Base-by-base conservation (phyloP, 2,113 vertebrate genomes). In the Rhynchopsitta pachyrhyncha region DNA sequence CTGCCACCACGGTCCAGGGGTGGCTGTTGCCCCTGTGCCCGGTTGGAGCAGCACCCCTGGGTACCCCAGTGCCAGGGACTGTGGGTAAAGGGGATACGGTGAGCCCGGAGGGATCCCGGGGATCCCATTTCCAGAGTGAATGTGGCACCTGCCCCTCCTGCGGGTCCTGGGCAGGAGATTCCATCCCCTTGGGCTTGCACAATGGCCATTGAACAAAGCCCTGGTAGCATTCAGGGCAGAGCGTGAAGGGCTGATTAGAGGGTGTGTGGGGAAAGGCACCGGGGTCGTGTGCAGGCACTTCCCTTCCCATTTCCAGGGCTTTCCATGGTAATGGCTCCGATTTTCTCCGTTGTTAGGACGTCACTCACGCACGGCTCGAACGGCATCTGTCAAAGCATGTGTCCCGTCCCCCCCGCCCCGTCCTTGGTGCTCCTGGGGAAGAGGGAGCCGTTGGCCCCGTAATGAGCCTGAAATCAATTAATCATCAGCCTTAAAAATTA, bases 381-480 rank as follows among this genome's bases (percentile, higher is more conserved):
- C 16, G 69, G 69, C 90, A 92, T 97, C 91, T 97, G 95, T 96
- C 97, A 97, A 93, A 97, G 95, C 97, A 69, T 5, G 47, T 90
- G 57, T 59, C 57, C 57, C 22, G 13, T 35, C n/a, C n/a, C n/a
- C 23, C 25, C 68, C 86, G 44, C 44, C 62, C 46, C 4, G 17
- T 89, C 83, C 93, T 93, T 84, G 74, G 84, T 6, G 22, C 94
- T 93, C 52, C 88, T 20, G 50, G 90, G 62, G 47, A 94, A 84
- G 83, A 77, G 76, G 78, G 86, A 91, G 75, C 94, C 6, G 13
- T 82, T 79, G 60, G 95, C 92, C 92, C 83, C 35, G 0, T 94
- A 91, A 94, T 84, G 80, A 95, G 95, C 71, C 94, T 95, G 90
- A 92, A 92, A 97, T 96, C 95, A 95, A 94, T 93, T 97, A 97